A percentile compares a stretch with the other conserved stretches of the same genome.
Evolutionary conservation across 2,888 invertebrate species (phyloP).

Genomic region (Epinotia bilunana): DNA sequence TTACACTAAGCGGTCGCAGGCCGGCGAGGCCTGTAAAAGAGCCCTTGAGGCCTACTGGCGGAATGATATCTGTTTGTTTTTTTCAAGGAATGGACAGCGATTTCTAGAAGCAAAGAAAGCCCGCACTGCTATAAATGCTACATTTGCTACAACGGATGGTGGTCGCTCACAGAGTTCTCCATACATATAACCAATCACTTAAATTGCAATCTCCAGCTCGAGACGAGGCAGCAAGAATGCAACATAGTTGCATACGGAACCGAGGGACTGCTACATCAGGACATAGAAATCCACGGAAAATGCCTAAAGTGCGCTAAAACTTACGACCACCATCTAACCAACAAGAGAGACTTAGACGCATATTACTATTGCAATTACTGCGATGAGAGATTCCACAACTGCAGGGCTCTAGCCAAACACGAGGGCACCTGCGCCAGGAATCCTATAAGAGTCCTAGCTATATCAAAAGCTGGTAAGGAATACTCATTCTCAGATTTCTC

Average conservation of each 20-base stretch:
- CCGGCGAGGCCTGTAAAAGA: too few relatives aligned
- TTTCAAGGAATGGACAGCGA: background rate
- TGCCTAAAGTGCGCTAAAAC: slow-evolving; percentile 59
- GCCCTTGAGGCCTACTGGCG: too few relatives aligned
- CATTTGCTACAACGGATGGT: slow-evolving; percentile 61
- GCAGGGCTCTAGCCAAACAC: slow-evolving; percentile 47
- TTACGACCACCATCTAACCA: slow-evolving; percentile 45
- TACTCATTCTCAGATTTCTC: slow-evolving; percentile 34
- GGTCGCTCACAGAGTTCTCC: slow-evolving; percentile 58
- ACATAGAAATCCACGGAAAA: slow-evolving; percentile 47
- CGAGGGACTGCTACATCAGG: accelerated
- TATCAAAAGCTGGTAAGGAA: background rate
- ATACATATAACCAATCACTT: slow-evolving; percentile 54
- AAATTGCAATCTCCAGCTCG: slow-evolving; percentile 40
- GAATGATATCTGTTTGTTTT: background rate
- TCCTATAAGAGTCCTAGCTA: slow-evolving; percentile 23
- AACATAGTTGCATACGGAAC: slow-evolving; percentile 51
- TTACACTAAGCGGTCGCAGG: too few relatives aligned
- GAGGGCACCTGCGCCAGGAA: slow-evolving; percentile 43
- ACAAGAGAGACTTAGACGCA: background rate
- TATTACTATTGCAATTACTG: slow-evolving; percentile 52
- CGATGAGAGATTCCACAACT: slow-evolving; percentile 47
- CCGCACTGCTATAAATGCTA: slow-evolving; percentile 67
- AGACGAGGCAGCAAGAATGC: slow-evolving; percentile 49
- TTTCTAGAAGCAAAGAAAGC: slow-evolving; percentile 43